Conservation (phyloP, 2,888 invertebrate species). For the Eupelmus urozonus region DNA sequence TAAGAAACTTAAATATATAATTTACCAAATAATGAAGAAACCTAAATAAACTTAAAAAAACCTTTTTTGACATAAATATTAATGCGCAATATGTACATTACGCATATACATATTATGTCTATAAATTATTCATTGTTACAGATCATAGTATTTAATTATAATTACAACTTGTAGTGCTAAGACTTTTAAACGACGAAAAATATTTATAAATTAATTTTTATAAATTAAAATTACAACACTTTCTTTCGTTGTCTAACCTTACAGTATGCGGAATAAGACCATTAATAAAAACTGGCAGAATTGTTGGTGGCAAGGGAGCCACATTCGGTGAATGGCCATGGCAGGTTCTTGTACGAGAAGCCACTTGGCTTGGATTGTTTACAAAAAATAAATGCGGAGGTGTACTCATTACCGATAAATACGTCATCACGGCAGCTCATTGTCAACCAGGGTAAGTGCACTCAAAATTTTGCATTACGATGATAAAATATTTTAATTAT, state of each 20-base stretch:
- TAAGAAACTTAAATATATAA: no score
- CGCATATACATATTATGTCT: no score
- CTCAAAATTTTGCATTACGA: no score
- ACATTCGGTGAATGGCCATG: constrained; percentile 94
- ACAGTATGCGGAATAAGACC: constrained; percentile 93
- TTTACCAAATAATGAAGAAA: no score
- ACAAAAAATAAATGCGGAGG: constrained; percentile 97
- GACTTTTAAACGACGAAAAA: background rate
- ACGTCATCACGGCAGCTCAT: constrained; percentile 95
- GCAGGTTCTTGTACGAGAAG: constrained; percentile 94
- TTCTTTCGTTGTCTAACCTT: background rate
- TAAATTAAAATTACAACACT: background rate
- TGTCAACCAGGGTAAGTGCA: constrained; percentile 91
- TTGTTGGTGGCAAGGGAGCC: constrained; percentile 93
- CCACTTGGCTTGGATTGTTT: constrained; percentile 95
- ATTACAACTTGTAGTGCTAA: no score
- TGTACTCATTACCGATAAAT: constrained; percentile 91
- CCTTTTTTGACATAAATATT: no score
- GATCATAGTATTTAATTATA: no score
- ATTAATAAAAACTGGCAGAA: constrained; percentile 86
- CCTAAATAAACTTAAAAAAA: no score
- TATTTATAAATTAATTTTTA: no score
- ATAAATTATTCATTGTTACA: no score
- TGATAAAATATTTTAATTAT: no score
- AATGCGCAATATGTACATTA: no score